Conservation (phyloP, 2,113 vertebrate species). For the Epinephelus fuscoguttatus region DNA sequence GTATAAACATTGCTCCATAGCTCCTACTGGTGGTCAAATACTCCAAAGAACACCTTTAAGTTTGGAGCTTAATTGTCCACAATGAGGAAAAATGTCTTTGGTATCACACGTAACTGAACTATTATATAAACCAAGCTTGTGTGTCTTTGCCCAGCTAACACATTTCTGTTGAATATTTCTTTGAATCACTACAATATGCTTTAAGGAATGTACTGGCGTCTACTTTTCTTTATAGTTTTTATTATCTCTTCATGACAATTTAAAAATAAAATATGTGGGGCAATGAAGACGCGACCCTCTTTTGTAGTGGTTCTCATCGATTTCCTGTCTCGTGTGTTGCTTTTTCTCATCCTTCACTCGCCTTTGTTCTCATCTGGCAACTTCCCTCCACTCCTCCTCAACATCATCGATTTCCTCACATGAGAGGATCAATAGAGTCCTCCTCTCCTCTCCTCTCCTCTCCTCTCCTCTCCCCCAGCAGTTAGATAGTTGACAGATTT, state of each 20-base stretch:
- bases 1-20: too few species aligned
- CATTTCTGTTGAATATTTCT: too few species aligned
- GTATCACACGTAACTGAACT: too few species aligned
- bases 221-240: not conserved
- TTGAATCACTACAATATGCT: too few species aligned
- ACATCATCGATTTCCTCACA: not conserved
- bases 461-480: not conserved
- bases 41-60: too few species aligned
- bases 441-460: not conserved
- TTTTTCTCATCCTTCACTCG: not conserved
- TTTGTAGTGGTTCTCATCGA: not conserved
- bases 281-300: not conserved
- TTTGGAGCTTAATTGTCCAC: too few species aligned
- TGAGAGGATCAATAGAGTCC: not conserved
- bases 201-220: too few species aligned
- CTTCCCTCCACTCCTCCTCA: not conserved
- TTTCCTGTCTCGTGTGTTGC: not conserved
- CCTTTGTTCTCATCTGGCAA: not conserved
- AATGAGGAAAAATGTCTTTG: too few species aligned
- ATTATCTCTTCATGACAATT: not conserved
- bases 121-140: too few species aligned
- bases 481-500: conserved; percentile 9
- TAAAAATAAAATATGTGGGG: not conserved
- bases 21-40: too few species aligned
- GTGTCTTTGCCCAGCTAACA: too few species aligned